A percentile compares a stretch with the other conserved stretches of the same genome.
Evolutionary conservation across 35 echinoderm and acorn worm species (phyloP).

Genomic region (Chiridota heheva): DNA sequence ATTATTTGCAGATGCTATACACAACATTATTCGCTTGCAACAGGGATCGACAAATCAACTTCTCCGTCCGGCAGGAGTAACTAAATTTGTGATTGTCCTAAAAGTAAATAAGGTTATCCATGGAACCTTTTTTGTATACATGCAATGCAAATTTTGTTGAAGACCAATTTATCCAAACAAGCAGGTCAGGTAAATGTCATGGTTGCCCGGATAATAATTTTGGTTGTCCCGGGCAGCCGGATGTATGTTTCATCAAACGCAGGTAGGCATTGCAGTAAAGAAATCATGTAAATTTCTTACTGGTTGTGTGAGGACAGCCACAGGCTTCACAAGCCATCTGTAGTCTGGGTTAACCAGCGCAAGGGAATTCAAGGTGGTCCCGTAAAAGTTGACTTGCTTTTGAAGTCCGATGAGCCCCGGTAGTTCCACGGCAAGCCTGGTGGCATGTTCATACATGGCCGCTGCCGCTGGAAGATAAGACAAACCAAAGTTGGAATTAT

Average conservation of each 20-base stretch:
- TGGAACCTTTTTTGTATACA: too few relatives aligned
- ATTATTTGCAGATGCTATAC: too few relatives aligned
- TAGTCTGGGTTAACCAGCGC: slow-evolving; percentile 71
- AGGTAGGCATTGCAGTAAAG: neutral
- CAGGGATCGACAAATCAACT: too few relatives aligned
- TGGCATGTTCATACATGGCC: slow-evolving; percentile 93
- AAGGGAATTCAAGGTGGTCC: slow-evolving; percentile 83
- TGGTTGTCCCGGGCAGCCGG: too few relatives aligned
- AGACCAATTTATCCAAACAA: too few relatives aligned
- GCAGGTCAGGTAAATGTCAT: too few relatives aligned
- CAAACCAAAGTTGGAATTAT: neutral
- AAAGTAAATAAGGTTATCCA: too few relatives aligned
- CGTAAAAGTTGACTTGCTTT: slow-evolving; percentile 70
- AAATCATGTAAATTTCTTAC: slow-evolving; percentile 22
- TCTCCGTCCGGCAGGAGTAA: too few relatives aligned
- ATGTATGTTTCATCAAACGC: neutral
- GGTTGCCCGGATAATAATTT: too few relatives aligned
- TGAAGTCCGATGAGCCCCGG: slow-evolving; percentile 47
- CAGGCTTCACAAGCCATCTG: slow-evolving; percentile 87
- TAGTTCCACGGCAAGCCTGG: slow-evolving; percentile 65
- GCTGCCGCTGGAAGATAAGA: slow-evolving; percentile 63
- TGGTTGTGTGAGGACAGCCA: slow-evolving; percentile 19
- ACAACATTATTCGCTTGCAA: too few relatives aligned
- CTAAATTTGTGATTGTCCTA: too few relatives aligned
- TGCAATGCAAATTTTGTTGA: too few relatives aligned